phyloP scores from a whole-genome alignment of 2,888 invertebrate species.

The Chymomyza caudatula region DNA sequence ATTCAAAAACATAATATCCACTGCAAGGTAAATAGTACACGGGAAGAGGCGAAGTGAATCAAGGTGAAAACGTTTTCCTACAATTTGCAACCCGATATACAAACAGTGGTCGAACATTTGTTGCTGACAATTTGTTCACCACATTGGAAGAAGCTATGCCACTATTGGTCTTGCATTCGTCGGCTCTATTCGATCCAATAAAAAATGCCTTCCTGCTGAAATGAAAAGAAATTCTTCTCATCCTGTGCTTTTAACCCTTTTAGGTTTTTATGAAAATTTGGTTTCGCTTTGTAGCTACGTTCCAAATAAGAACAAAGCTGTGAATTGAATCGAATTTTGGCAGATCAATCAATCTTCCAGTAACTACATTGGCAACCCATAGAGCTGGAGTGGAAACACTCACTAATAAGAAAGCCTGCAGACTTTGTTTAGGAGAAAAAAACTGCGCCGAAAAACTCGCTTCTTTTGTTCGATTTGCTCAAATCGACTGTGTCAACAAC shows the following conservation, averaged over 20 bases:
- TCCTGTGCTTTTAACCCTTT: conserved; percentile 18
- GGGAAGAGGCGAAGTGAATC: conserved; percentile 27
- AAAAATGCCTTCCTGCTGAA: conserved; percentile 26
- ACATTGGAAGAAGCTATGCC: not conserved
- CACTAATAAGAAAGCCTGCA: not conserved
- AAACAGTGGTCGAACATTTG: conserved; percentile 23
- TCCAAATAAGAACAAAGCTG: conserved; percentile 27
- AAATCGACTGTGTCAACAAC: no score
- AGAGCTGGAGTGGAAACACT: not conserved
- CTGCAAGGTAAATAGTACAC: conserved; percentile 30
- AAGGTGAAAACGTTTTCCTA: conserved; percentile 34
- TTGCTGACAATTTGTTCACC: conserved; percentile 30
- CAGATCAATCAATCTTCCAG: no score
- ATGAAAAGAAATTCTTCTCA: conserved; percentile 19
- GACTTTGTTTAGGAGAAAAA: not conserved
- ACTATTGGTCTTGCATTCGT: conserved; percentile 7
- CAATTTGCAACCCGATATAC: conserved; percentile 27
- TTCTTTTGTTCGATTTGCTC: no score
- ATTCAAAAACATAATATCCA: conserved; percentile 29
- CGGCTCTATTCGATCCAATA: conserved; percentile 25
- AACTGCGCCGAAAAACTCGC: not conserved
- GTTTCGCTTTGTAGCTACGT: conserved; percentile 26
- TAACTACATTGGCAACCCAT: no score
- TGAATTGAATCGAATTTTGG: conserved; percentile 28
- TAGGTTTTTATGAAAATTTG: conserved; percentile 26